phyloP scores from a whole-genome alignment of 1,140 invertebrate genomes.

The Trichogramma pretiosum region DNA sequence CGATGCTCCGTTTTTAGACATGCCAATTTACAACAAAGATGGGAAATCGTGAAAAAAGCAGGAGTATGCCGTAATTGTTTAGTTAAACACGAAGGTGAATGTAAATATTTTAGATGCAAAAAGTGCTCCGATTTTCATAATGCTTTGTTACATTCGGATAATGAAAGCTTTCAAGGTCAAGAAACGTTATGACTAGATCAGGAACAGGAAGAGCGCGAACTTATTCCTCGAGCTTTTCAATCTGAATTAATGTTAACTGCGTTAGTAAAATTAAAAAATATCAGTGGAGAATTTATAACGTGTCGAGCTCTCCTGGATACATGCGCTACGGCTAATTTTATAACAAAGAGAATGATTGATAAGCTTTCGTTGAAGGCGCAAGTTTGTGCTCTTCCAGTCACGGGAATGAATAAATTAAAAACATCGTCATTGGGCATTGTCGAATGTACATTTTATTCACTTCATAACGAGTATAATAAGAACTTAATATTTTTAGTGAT shows the following conservation, averaged over 20 bases:
- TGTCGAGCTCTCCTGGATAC: conserved; percentile 4
- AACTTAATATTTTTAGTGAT: neutral
- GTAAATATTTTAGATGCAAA: neutral
- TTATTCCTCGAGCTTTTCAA: neutral
- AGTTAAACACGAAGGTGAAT: neutral
- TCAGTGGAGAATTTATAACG: neutral
- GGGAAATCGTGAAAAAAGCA: too few species aligned
- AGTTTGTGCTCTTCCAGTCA: neutral
- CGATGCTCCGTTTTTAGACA: neutral
- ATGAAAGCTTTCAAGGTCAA: neutral
- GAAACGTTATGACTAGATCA: neutral
- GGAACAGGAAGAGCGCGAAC: neutral
- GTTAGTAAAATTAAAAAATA: neutral
- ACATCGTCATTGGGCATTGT: neutral
- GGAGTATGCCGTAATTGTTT: neutral
- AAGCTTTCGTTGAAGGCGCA: neutral
- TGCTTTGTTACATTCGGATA: neutral
- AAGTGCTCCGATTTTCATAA: neutral
- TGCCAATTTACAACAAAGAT: neutral
- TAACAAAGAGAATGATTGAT: neutral
- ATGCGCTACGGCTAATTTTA: neutral
- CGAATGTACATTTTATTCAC: neutral
- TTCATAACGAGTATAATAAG: neutral
- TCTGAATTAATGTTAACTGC: conserved; percentile 6
- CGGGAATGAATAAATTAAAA: neutral